Conservation (phyloP, 2,888 invertebrate species). For the Dicranocentrus wangi region DNA sequence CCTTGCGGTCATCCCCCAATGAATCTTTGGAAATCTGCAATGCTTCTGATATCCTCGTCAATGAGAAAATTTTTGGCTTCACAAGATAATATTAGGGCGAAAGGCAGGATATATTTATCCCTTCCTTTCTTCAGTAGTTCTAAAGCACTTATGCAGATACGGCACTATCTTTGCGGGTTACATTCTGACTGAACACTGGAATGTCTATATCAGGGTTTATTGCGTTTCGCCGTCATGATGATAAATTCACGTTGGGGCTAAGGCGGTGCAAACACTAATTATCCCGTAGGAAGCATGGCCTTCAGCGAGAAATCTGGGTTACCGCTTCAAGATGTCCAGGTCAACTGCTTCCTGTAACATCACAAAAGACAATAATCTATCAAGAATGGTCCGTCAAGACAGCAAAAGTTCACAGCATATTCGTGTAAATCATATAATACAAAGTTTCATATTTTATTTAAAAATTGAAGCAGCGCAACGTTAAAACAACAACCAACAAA, state of each 20-base stretch:
- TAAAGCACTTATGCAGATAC: background rate
- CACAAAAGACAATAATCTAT: too few species aligned
- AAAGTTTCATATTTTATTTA: too few species aligned
- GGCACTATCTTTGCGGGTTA: background rate
- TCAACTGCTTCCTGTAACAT: background rate
- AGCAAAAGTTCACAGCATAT: too few species aligned
- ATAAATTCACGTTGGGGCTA: background rate
- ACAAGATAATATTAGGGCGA: too few species aligned
- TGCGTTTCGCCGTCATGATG: background rate
- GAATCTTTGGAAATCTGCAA: conserved; percentile 43
- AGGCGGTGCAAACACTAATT: background rate
- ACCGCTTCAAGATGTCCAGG: too few species aligned
- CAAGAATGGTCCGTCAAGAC: too few species aligned
- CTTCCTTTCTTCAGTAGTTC: background rate
- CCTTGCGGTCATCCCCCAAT: conserved; percentile 67
- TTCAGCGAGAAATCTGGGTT: too few species aligned
- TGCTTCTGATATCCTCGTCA: background rate
- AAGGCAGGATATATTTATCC: too few species aligned
- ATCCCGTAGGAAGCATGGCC: conserved; percentile 13
- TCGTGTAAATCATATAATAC: too few species aligned
- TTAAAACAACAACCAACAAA: too few species aligned
- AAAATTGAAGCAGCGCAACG: too few species aligned
- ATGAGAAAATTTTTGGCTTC: background rate
- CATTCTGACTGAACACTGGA: background rate
- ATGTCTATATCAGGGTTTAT: background rate